These are phyloP conservation scores for Champsocephalus esox DNA, from an alignment of 2,797 vertebrate genomes.

Conservation along the genomic window DNA sequence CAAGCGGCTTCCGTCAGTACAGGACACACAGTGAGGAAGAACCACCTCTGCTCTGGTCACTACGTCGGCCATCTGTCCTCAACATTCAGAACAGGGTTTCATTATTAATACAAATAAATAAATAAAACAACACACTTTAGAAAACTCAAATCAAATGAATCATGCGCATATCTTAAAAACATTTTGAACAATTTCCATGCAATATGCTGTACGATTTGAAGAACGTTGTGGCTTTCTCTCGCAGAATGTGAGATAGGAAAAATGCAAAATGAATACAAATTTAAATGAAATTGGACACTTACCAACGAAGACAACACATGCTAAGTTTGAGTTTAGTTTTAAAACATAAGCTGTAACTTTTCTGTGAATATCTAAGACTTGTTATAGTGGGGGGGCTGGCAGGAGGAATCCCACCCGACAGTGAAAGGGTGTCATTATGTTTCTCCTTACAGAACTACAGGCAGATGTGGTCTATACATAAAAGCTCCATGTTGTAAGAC, in stretches of 20 bases:
- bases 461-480: constrained; percentile 74
- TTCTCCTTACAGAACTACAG: constrained; percentile 59
- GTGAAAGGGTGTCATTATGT: constrained; percentile 70
- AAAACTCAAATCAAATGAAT: neutral
- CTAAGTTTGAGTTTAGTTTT: neutral
- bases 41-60: neutral
- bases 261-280: too few relatives aligned
- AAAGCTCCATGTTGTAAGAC: constrained; percentile 43
- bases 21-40: neutral
- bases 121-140: neutral
- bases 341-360: constrained; percentile 1
- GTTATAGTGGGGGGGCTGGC: constrained; percentile 52
- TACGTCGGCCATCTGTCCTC: neutral
- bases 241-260: too few relatives aligned
- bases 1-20: neutral
- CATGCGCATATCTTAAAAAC: neutral
- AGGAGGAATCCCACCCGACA: constrained; percentile 46
- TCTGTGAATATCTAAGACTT: neutral
- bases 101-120: too few relatives aligned
- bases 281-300: too few relatives aligned
- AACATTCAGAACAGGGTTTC: neutral
- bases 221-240: too few relatives aligned
- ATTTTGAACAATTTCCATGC: neutral
- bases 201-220: neutral
- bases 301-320: neutral